These are phyloP conservation scores for Brachypteracias leptosomus DNA, from an alignment of 2,113 vertebrate species.

Conservation along the genomic window DNA sequence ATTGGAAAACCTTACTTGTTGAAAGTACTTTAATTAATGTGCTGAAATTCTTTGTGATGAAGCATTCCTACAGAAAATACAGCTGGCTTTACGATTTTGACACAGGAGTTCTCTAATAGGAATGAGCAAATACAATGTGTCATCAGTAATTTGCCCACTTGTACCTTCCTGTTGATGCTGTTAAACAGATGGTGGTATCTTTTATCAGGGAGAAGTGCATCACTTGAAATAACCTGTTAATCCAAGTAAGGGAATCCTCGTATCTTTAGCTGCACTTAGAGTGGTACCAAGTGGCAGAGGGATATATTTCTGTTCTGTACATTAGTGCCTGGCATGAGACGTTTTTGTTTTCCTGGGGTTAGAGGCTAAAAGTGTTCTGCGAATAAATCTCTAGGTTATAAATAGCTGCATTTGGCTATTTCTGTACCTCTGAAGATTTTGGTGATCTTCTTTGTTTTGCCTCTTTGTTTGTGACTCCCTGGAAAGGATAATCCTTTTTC, in stretches of 20 bases:
- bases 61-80: neutral
- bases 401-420: constrained; percentile 8
- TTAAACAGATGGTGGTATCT: neutral
- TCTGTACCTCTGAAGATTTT: neutral
- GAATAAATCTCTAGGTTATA: neutral
- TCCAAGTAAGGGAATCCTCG: neutral
- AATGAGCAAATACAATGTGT: neutral
- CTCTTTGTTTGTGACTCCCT: neutral
- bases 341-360: neutral
- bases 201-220: neutral
- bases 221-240: constrained; percentile 46
- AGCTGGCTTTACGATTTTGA: neutral
- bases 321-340: neutral
- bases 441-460: constrained; percentile 9
- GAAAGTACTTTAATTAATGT: constrained; percentile 24
- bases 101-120: neutral
- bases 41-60: constrained; percentile 14
- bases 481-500: neutral
- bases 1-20: constrained; percentile 29
- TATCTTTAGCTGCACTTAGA: neutral
- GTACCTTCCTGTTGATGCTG: neutral
- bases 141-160: neutral
- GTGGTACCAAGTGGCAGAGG: neutral
- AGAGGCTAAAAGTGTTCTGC: neutral
- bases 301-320: neutral